Percentiles rank a stretch among this genome's conserved stretches.
phyloP scores from a whole-genome alignment of 2,888 invertebrate species.

The Tenthredo scrophulariae region DNA sequence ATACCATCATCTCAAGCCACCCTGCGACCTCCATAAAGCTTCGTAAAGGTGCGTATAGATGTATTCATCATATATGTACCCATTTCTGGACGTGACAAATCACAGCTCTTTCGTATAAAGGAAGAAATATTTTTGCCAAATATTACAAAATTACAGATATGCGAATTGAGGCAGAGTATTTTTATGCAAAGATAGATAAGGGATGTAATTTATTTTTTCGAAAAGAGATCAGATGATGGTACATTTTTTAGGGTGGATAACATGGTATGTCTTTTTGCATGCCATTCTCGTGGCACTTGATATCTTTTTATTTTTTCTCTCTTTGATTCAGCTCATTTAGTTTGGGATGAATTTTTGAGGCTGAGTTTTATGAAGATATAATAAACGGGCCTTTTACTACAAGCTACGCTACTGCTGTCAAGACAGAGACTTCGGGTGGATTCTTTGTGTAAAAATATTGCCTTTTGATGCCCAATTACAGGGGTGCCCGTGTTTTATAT shows the following conservation, averaged over 20 bases:
- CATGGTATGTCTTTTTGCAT: not conserved
- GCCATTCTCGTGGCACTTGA: not conserved
- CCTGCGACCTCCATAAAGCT: constrained; percentile 22
- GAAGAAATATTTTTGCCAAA: not conserved
- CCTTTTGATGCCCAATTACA: constrained; percentile 74
- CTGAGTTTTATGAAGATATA: not conserved
- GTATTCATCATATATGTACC: not conserved
- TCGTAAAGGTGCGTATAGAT: constrained; percentile 11
- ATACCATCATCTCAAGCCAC: constrained; percentile 69
- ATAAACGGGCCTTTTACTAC: not conserved
- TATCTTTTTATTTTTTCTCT: too few species aligned
- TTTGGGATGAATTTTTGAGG: not conserved
- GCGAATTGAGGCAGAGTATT: not conserved
- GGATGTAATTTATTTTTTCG: not conserved
- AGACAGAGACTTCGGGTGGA: constrained; percentile 43
- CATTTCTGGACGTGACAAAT: not conserved
- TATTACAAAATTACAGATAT: not conserved
- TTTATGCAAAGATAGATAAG: not conserved
- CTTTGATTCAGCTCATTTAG: not conserved
- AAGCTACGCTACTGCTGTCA: constrained; percentile 17
- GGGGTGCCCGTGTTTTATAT: constrained; percentile 64
- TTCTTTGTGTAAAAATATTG: constrained; percentile 65
- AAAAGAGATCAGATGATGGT: not conserved
- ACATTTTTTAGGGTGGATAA: not conserved
- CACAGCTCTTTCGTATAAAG: not conserved